A percentile compares a stretch with the other conserved stretches of the same genome.
Evolutionary conservation across 2,888 invertebrate species (phyloP).

Genomic region (Schrankia costaestrigalis): DNA sequence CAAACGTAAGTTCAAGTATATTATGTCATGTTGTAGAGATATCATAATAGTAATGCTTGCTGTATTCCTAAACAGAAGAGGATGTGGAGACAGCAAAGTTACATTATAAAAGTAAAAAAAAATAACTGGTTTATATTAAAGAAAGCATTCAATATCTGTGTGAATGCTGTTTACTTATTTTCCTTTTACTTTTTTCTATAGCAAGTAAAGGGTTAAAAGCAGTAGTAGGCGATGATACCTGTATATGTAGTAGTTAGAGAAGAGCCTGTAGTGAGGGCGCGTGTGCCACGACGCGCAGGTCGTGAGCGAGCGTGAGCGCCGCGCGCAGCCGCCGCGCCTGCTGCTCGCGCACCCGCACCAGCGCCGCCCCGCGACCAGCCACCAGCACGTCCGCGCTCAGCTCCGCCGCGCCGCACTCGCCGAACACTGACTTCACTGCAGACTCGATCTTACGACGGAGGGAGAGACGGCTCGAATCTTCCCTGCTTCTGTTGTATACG

Average conservation of each 20-base stretch:
- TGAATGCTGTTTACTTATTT: too few relatives aligned
- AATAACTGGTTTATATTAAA: too few relatives aligned
- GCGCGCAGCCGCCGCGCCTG: slow-evolving; percentile 10
- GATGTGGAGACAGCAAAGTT: too few relatives aligned
- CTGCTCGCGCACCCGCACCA: slow-evolving; percentile 16
- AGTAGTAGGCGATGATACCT: too few relatives aligned
- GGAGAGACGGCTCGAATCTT: slow-evolving; percentile 21
- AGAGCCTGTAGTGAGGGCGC: slow-evolving; percentile 16
- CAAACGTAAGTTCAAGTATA: too few relatives aligned
- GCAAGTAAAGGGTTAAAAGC: too few relatives aligned
- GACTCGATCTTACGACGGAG: slow-evolving; percentile 17
- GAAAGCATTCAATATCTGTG: too few relatives aligned
- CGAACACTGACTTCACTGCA: slow-evolving; percentile 14
- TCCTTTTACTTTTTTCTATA: too few relatives aligned
- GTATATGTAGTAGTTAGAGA: slow-evolving; percentile 11
- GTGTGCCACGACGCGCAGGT: slow-evolving; percentile 6
- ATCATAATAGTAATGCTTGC: too few relatives aligned
- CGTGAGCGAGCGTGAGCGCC: slow-evolving; percentile 9
- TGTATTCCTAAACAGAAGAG: too few relatives aligned
- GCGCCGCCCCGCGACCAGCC: slow-evolving; percentile 61
- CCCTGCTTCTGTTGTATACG: slow-evolving; percentile 29
- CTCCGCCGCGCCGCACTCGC: slow-evolving; percentile 20
- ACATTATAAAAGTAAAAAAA: too few relatives aligned
- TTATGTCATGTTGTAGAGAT: too few relatives aligned
- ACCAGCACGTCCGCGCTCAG: slow-evolving; percentile 44